Base-by-base conservation (phyloP, 2,888 invertebrate genomes). In the Drosophila pseudotakahashii region DNA sequence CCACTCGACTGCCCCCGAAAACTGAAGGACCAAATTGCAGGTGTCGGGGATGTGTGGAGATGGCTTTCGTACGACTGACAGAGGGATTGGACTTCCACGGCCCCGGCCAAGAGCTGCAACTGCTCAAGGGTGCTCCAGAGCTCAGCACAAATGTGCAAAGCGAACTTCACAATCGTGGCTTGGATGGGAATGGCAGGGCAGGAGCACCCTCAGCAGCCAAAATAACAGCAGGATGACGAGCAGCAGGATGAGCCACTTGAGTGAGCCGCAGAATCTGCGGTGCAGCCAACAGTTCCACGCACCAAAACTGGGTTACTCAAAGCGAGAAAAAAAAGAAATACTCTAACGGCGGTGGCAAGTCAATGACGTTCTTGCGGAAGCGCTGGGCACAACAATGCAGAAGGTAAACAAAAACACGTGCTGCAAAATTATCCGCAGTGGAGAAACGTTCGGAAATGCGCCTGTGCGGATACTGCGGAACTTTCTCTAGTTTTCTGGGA, bases 401-500 rank as follows among this genome's bases (percentile, higher is more conserved):
- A 82, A 87, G 74, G 84, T 84, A 84, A 84, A 84, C 84, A 84
- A 84, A 84, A 87, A 87, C 84, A 84, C 84, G 84, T 84, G 84
- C 72, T 57, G 53, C 61, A 51, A 7, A 54, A 10, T 70, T 80
- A 87, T 84, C 85, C 86, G 73, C 52, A 57, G 62, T 59, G 59
- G 61, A 70, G 68, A 58, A 62, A 13, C 36, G 13, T 19, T 7
- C 9, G 1, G 0, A 2, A 7, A 7, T 10, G 81, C 83, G 82
- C 75, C 78, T 62, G 37, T 44, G 63, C 74, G 81, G 81, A 86
- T 78, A 82, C 64, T 45, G 48, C 19, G 52, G 69, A 16, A 19
- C 7, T 23, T 34, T 34, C 34, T 34, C 34, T 11, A 11, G 11
- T 5, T 19, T 13, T 0, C n/a, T 7, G 52, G 61, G 41, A 72